phyloP scores from a whole-genome alignment of 2,113 vertebrate genomes.

The Laterallus jamaicensis region DNA sequence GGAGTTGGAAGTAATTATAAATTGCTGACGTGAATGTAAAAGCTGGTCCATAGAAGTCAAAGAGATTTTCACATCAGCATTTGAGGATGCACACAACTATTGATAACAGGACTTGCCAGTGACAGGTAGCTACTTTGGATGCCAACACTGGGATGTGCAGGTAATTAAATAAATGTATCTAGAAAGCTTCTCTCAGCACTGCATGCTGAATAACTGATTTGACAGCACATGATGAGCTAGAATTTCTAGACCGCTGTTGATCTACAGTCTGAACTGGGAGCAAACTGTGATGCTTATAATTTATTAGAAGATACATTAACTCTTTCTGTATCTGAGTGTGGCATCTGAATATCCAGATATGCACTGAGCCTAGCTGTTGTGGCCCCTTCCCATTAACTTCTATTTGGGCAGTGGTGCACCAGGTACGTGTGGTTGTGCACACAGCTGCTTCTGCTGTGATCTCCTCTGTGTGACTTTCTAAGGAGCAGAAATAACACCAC shows the following conservation, averaged over 20 bases:
- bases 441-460: background rate
- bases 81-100: background rate
- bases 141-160: background rate
- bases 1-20: background rate
- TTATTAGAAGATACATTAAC: background rate
- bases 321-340: background rate
- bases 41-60: background rate
- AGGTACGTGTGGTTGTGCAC: background rate
- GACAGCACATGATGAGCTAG: background rate
- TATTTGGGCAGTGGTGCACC: background rate
- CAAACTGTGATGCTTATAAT: background rate
- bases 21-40: constrained; percentile 11
- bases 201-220: constrained; percentile 2
- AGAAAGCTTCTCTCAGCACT: constrained; percentile 22
- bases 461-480: background rate
- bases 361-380: background rate
- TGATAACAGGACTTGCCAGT: background rate
- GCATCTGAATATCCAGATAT: background rate
- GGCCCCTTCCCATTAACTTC: background rate
- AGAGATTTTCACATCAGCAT: background rate
- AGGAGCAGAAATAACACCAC: background rate
- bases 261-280: background rate
- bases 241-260: constrained; percentile 27
- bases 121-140: constrained; percentile 25
- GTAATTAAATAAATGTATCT: constrained; percentile 56